phyloP scores from a whole-genome alignment of 2,797 vertebrate species.

The Galaxias olidus region DNA sequence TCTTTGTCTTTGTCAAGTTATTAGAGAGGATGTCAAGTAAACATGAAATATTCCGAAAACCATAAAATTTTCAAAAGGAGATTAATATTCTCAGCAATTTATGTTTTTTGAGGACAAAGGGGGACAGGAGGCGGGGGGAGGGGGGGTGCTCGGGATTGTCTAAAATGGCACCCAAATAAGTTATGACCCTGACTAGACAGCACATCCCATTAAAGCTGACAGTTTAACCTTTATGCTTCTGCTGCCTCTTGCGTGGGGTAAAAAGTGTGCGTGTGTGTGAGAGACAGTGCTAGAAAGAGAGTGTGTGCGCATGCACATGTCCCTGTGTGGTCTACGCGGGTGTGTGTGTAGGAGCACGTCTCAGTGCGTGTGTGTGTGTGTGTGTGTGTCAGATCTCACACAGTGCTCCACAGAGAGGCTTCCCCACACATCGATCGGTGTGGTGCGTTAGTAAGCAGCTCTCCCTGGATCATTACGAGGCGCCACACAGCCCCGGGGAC shows the following conservation, averaged over 20 bases:
- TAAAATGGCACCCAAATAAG: constrained; percentile 72
- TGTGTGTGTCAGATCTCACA: constrained; percentile 53
- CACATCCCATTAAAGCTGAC: constrained; percentile 71
- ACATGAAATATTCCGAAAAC: constrained; percentile 68
- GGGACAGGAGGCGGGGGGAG: constrained; percentile 28
- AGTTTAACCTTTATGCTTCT: constrained; percentile 71
- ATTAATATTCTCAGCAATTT: constrained; percentile 68
- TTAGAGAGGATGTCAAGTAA: constrained; percentile 63
- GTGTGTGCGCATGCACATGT: constrained; percentile 13
- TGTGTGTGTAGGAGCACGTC: no score
- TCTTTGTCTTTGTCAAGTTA: constrained; percentile 62
- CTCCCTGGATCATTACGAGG: constrained; percentile 72
- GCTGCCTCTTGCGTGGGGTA: constrained; percentile 19
- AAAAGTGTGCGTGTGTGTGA: neutral
- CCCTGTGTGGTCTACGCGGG: constrained; percentile 25
- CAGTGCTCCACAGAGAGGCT: constrained; percentile 63
- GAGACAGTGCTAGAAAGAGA: neutral
- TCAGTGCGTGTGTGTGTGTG: constrained; percentile 34
- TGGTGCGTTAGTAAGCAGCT: constrained; percentile 70
- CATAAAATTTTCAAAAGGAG: constrained; percentile 71
- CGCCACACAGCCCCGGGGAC: constrained; percentile 58
- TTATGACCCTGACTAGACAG: constrained; percentile 67
- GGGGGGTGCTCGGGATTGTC: constrained; percentile 48
- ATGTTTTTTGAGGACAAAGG: constrained; percentile 66
- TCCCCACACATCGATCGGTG: constrained; percentile 67